phyloP scores from a whole-genome alignment of 2,113 vertebrate genomes.

The Rhineura floridana region DNA sequence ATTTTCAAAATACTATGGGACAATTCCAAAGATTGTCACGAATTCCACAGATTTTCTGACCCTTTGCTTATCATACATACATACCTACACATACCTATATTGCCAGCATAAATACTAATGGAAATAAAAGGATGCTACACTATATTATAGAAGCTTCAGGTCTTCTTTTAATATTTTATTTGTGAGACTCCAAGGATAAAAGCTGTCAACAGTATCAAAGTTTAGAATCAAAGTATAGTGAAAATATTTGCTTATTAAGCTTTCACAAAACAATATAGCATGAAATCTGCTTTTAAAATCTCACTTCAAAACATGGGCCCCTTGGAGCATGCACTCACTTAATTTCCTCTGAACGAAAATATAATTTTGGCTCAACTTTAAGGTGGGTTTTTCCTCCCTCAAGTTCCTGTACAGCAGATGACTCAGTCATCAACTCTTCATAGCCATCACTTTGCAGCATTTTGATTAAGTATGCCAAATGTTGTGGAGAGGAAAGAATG shows the following conservation, averaged over 20 bases:
- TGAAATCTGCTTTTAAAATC: conserved; percentile 78
- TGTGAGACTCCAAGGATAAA: conserved; percentile 35
- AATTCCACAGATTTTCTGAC: conserved; percentile 61
- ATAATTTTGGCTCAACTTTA: conserved; percentile 83
- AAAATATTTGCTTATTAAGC: conserved; percentile 73
- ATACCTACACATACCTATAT: conserved; percentile 23
- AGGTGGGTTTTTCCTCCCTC: conserved; percentile 73
- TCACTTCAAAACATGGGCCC: conserved; percentile 80
- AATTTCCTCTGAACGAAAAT: conserved; percentile 84
- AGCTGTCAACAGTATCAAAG: conserved; percentile 66
- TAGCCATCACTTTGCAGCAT: conserved; percentile 86
- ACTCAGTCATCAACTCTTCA: conserved; percentile 87
- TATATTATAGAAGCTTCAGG: conserved; percentile 51
- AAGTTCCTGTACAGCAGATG: conserved; percentile 88
- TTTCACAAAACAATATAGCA: conserved; percentile 69
- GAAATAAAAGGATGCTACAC: conserved; percentile 66
- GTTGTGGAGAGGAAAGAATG: conserved; percentile 90
- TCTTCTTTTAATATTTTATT: conserved; percentile 45
- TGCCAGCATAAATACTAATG: conserved; percentile 68
- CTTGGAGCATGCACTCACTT: conserved; percentile 82
- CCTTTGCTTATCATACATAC: conserved; percentile 55
- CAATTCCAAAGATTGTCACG: conserved; percentile 55
- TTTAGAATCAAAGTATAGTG: conserved; percentile 69
- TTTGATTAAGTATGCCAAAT: conserved; percentile 90
- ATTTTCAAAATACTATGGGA: conserved; percentile 35